Percentiles rank a stretch among this genome's conserved stretches.
Conservation (phyloP, 2,888 invertebrate species). For the Psylliodes chrysocephalus region DNA sequence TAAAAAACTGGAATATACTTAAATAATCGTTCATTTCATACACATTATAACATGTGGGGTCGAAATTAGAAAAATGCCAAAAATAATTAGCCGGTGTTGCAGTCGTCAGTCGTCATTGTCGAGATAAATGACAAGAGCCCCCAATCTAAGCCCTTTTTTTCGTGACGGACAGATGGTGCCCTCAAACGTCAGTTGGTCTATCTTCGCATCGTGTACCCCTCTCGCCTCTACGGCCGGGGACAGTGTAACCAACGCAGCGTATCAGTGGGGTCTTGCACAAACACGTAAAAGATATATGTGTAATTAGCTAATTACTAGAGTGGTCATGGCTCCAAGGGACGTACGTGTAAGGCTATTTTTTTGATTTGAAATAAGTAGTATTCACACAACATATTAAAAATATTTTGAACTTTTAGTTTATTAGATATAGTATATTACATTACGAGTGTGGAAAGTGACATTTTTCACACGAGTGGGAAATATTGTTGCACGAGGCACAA, state of each 20-base stretch:
- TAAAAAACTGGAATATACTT: too few species aligned
- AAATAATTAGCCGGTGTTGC: conserved; percentile 51
- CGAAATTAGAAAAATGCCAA: conserved; percentile 41
- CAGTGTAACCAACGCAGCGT: conserved; percentile 44
- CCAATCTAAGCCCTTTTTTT: conserved; percentile 42
- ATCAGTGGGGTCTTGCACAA: conserved; percentile 41
- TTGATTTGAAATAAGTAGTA: too few species aligned
- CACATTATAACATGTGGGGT: too few species aligned
- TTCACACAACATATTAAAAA: too few species aligned
- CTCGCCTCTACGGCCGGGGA: neutral
- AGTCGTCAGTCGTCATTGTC: conserved; percentile 47
- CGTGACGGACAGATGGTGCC: conserved; percentile 46
- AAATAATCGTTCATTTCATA: too few species aligned
- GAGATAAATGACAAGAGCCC: conserved; percentile 54
- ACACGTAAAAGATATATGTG: conserved; percentile 47
- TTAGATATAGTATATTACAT: too few species aligned
- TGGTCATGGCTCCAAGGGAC: conserved; percentile 22
- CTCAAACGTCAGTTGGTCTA: conserved; percentile 29
- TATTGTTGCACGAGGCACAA: too few species aligned
- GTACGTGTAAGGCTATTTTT: neutral
- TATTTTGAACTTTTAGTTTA: too few species aligned
- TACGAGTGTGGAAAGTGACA: too few species aligned
- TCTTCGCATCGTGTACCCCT: conserved; percentile 24
- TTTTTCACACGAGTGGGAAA: too few species aligned
- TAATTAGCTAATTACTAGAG: conserved; percentile 51